Evolutionary conservation across 2,888 invertebrate genomes (phyloP).

Genomic region (Drosophila pegasa): DNA sequence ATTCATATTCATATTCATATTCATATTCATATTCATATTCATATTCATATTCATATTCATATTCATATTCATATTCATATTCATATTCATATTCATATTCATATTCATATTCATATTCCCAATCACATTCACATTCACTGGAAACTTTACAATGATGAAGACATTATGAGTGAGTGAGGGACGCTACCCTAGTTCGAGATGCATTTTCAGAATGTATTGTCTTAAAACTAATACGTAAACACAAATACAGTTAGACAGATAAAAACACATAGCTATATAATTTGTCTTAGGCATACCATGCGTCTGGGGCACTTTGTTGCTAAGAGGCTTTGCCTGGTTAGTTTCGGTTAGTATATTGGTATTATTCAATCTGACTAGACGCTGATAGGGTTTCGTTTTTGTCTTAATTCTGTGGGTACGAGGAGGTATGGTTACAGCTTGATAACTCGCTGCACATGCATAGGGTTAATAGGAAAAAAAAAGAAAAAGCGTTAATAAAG

Average conservation of each 20-base stretch:
- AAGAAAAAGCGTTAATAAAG: conserved; percentile 27
- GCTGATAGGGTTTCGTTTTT: conserved; percentile 33
- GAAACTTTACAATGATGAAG: not conserved
- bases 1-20: not conserved
- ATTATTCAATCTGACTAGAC: conserved; percentile 15
- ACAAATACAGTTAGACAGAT: conserved; percentile 1
- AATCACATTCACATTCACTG: not conserved
- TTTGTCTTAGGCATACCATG: conserved; percentile 46
- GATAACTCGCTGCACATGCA: conserved; percentile 37
- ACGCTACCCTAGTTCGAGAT: not conserved
- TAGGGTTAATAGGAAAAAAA: conserved; percentile 24
- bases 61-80: not conserved
- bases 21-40: not conserved
- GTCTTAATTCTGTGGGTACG: conserved; percentile 31
- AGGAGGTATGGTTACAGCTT: conserved; percentile 38
- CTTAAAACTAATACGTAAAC: not conserved
- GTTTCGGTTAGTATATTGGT: conserved; percentile 14
- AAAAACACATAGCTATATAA: not conserved
- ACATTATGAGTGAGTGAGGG: not conserved
- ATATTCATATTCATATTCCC: not conserved
- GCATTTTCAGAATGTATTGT: not conserved
- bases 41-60: not conserved
- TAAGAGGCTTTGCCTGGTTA: conserved; percentile 6
- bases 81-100: not conserved
- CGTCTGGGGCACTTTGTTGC: conserved; percentile 16